Conservation (phyloP, 2,888 invertebrate species). For the Perizoma affinitatum region DNA sequence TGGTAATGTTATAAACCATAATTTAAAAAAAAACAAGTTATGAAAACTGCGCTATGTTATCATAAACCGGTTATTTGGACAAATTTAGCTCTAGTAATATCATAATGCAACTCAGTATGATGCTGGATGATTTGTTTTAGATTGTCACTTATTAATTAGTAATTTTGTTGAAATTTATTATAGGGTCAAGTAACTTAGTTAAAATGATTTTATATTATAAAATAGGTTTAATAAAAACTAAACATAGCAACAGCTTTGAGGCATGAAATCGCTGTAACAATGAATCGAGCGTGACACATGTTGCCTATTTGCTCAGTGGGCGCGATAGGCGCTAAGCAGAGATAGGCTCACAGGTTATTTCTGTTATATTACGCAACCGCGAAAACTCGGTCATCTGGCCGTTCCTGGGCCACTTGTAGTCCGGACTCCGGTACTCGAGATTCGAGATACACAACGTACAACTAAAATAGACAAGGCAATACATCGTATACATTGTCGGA, state of each 20-base stretch:
- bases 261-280: slow-evolving; percentile 31
- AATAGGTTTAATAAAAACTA: not conserved
- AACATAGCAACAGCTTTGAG: slow-evolving; percentile 23
- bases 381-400: slow-evolving; percentile 75
- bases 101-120: too few relatives aligned
- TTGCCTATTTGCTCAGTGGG: slow-evolving; percentile 37
- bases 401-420: slow-evolving; percentile 57
- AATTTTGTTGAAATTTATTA: too few relatives aligned
- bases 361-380: slow-evolving; percentile 65
- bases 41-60: not conserved
- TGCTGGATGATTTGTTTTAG: too few relatives aligned
- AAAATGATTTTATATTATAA: too few relatives aligned
- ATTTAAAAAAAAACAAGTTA: slow-evolving; percentile 39
- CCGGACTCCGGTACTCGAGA: slow-evolving; percentile 59
- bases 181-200: too few relatives aligned
- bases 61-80: too few relatives aligned
- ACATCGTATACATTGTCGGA: slow-evolving; percentile 58
- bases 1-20: slow-evolving; percentile 45
- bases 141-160: too few relatives aligned
- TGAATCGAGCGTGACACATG: slow-evolving; percentile 38
- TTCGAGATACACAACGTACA: slow-evolving; percentile 37
- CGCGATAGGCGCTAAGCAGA: slow-evolving; percentile 42
- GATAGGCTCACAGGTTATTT: slow-evolving; percentile 55
- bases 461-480: slow-evolving; percentile 67
- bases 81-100: too few relatives aligned